Percentiles rank a stretch among this genome's conserved stretches.
Evolutionary conservation across 1,140 invertebrate genomes (phyloP).

Genomic region (Neodiprion lecontei): DNA sequence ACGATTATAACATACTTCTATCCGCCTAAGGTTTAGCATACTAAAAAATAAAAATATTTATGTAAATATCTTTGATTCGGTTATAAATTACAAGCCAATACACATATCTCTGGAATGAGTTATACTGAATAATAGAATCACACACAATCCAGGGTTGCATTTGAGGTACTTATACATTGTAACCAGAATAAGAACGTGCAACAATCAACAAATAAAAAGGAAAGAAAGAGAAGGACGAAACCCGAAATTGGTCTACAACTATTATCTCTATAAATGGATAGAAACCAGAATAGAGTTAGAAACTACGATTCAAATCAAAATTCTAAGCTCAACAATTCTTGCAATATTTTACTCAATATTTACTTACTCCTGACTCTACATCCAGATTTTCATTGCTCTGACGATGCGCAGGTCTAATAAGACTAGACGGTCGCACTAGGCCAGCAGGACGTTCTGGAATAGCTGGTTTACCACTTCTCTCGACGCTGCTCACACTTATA

Average conservation of each 20-base stretch:
- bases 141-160: too few species aligned
- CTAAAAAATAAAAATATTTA: too few species aligned
- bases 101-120: too few species aligned
- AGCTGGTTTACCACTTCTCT: constrained; percentile 67
- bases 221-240: too few species aligned
- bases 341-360: constrained; percentile 15
- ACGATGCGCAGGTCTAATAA: constrained; percentile 53
- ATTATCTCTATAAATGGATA: too few species aligned
- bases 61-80: neutral
- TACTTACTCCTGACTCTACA: constrained; percentile 55
- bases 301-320: constrained; percentile 14
- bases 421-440: constrained; percentile 66
- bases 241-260: too few species aligned
- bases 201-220: too few species aligned
- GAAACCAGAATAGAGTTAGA: neutral
- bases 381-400: constrained; percentile 54
- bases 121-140: too few species aligned
- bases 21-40: too few species aligned
- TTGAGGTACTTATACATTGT: too few species aligned
- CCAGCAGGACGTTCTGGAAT: constrained; percentile 76
- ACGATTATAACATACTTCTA: neutral
- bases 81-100: neutral
- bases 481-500: constrained; percentile 21
- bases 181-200: too few species aligned
- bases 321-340: constrained; percentile 3